Conservation (phyloP, 2,797 vertebrate species). For the Okamejei kenojei region DNA sequence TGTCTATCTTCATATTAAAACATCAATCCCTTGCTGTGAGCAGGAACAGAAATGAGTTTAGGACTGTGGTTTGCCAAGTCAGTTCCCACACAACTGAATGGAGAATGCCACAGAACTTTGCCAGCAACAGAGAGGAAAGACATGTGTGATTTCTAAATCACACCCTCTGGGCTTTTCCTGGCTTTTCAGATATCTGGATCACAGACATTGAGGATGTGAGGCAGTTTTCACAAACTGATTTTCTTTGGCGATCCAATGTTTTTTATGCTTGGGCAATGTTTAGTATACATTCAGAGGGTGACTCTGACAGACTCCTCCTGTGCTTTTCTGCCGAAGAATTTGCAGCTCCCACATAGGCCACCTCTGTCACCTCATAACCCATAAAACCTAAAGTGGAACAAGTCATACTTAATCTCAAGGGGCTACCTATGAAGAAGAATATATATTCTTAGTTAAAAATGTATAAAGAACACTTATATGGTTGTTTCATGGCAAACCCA, state of each 20-base stretch:
- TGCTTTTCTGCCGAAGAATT: no score
- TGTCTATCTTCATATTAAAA: background rate
- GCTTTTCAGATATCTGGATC: background rate
- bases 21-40: background rate
- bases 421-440: no score
- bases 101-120: background rate
- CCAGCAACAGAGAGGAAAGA: background rate
- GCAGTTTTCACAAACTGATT: background rate
- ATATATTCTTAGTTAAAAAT: background rate
- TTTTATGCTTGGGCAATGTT: background rate
- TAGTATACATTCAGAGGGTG: background rate
- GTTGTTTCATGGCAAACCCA: background rate
- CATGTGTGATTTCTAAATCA: background rate
- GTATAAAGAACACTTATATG: background rate
- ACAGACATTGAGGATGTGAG: background rate
- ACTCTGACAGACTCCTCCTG: no score
- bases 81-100: background rate
- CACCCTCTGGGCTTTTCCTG: background rate
- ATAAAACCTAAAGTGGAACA: no score
- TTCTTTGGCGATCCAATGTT: background rate
- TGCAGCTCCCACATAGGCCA: no score
- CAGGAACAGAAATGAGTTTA: background rate
- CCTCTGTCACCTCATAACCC: no score
- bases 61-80: background rate
- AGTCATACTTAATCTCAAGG: no score